Evolutionary conservation across 2,113 vertebrate species (phyloP).

Genomic region (Microcebus griseorufus): DNA sequence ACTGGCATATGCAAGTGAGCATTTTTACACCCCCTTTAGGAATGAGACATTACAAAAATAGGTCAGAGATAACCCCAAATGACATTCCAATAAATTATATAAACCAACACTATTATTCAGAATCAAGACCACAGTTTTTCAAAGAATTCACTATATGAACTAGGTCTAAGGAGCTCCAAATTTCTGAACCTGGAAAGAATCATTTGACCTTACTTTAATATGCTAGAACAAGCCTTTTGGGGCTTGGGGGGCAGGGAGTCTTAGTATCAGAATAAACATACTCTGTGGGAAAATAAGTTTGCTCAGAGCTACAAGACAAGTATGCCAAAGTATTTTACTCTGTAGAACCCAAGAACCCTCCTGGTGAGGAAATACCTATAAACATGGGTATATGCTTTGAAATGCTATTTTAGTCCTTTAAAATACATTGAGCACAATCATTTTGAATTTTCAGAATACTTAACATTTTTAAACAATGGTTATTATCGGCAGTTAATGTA

Average conservation of each 20-base stretch:
- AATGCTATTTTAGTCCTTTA: neutral
- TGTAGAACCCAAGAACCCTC: neutral
- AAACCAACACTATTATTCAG: neutral
- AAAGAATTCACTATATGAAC: neutral
- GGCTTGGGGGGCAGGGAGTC: too few species aligned
- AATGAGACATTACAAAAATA: conserved; percentile 4
- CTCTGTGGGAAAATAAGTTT: neutral
- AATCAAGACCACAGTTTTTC: conserved; percentile 16
- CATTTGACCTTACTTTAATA: neutral
- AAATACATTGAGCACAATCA: neutral
- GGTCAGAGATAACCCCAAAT: conserved; percentile 9
- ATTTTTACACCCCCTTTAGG: neutral
- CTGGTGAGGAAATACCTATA: neutral
- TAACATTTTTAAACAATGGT: neutral
- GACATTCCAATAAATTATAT: conserved; percentile 22
- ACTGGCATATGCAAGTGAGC: neutral
- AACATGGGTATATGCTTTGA: neutral
- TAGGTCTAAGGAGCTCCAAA: neutral
- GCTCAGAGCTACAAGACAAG: neutral
- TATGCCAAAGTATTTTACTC: neutral
- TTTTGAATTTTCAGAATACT: conserved; percentile 22
- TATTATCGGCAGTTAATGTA: neutral
- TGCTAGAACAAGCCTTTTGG: neutral
- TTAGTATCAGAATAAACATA: conserved; percentile 9
- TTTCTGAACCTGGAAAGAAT: conserved; percentile 32